Evolutionary conservation across 2,797 vertebrate genomes (phyloP).

Genomic region (Phataginus tricuspis): DNA sequence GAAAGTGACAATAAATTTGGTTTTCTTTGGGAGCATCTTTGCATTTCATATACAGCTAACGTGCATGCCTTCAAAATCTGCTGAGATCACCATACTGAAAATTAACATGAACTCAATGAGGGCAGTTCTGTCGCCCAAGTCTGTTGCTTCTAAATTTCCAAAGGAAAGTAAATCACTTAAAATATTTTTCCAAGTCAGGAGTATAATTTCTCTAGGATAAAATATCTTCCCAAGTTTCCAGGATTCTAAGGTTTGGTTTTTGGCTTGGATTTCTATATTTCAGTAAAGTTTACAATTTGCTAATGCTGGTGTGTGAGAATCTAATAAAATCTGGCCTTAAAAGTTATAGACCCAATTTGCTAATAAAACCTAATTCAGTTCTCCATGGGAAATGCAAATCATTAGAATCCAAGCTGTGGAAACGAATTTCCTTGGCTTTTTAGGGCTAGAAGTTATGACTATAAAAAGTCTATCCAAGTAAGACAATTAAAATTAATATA

Average conservation of each 20-base stretch:
- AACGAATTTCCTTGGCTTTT: conserved; percentile 62
- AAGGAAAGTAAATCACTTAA: conserved; percentile 53
- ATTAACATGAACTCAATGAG: neutral
- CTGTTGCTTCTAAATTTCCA: conserved; percentile 45
- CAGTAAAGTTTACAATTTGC: conserved; percentile 87
- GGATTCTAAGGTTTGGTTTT: conserved; percentile 72
- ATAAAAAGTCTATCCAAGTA: conserved; percentile 54
- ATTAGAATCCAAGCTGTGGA: conserved; percentile 79
- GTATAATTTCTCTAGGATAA: conserved; percentile 61
- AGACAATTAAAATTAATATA: neutral
- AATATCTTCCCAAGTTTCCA: conserved; percentile 68
- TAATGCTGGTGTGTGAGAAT: conserved; percentile 88
- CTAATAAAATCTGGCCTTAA: conserved; percentile 86
- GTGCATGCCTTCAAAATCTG: neutral
- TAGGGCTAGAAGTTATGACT: conserved; percentile 23
- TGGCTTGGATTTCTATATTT: conserved; percentile 80
- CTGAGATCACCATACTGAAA: neutral
- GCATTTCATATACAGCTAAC: conserved; percentile 16
- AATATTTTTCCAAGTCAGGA: conserved; percentile 54
- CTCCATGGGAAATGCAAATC: conserved; percentile 86
- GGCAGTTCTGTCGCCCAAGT: neutral
- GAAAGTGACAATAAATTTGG: conserved; percentile 41
- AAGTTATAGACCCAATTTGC: conserved; percentile 88
- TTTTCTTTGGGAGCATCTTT: conserved; percentile 43
- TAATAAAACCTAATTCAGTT: conserved; percentile 87